A percentile compares a stretch with the other conserved stretches of the same genome.
Evolutionary conservation across 2,797 vertebrate genomes (phyloP).

Genomic region (Phoxinus dragarum): DNA sequence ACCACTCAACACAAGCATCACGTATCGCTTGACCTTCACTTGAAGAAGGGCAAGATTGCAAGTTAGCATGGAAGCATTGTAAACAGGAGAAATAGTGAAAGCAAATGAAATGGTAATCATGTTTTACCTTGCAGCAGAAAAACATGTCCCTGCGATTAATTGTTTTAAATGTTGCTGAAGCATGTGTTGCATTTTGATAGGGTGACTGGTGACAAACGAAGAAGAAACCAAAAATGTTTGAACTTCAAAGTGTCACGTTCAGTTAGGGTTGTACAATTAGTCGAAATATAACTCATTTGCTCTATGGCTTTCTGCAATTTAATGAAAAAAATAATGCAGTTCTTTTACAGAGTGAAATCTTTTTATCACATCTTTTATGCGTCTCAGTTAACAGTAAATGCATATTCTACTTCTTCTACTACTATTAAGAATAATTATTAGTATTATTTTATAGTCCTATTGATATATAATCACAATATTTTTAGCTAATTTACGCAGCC

Average conservation of each 20-base stretch:
- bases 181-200: not conserved
- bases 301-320: not conserved
- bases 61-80: not conserved
- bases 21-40: conserved; percentile 23
- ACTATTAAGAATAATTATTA: not conserved
- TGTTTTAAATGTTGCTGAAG: not conserved
- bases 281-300: not conserved
- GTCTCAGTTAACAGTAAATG: not conserved
- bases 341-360: not conserved
- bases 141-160: not conserved
- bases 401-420: not conserved
- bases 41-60: not conserved
- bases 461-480: not conserved
- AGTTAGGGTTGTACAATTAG: not conserved
- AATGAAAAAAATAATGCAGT: not conserved
- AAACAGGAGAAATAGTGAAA: not conserved
- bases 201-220: not conserved
- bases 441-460: not conserved
- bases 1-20: conserved; percentile 19
- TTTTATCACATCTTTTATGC: not conserved
- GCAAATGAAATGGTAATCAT: not conserved
- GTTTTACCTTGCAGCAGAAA: not conserved
- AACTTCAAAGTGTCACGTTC: not conserved
- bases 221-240: not conserved
- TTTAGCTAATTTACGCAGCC: not conserved